Base-by-base conservation (phyloP, 2,113 vertebrate species). In the Ceyx cyanopectus region DNA sequence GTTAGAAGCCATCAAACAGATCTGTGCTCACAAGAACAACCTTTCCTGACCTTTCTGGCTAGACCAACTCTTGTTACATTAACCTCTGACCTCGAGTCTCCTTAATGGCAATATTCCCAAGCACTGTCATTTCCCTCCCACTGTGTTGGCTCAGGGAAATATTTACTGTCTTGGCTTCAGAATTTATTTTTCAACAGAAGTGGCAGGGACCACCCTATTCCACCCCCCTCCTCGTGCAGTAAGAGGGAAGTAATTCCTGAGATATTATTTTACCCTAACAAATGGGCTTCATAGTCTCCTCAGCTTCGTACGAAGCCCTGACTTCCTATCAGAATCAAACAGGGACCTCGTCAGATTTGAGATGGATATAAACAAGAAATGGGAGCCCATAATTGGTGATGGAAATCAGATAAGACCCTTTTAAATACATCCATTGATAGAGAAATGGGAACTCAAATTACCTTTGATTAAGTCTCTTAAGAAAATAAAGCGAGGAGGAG, bases 301-400 rank as follows among this genome's bases (percentile, higher is more conserved):
- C 30, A 96, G 96, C 96, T 96, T 95, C 97, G 95, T 94, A 97
- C 2, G 95, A 97, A 97, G 97, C 91, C 93, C 95, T 87, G 92
- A 97, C 96, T 98, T 98, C 97, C 97, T 98, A 98, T 96, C 93
- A 96, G 97, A 98, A 97, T 96, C 97, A 97, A 98, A 97, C 95
- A 91, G 61, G 91, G 96, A 92, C 96, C 96, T 96, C 97, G 97
- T 97, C 97, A 97, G 96, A 97, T 97, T 94, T 68, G 85, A 96
- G 97, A 95, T 96, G 96, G 97, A 98, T 97, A 98, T 98, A 98
- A 98, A 98, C 98, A 98, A 98, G 98, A 98, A 98, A 98, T 96
- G 97, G 95, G 97, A 98, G 93, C 97, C 94, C 90, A 81, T 98
- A 98, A 98, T 98, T 98, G 98, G 90, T 96, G 97, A 97, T 97